Conservation (phyloP, 2,797 vertebrate genomes). For the Cephalopachus bancanus region DNA sequence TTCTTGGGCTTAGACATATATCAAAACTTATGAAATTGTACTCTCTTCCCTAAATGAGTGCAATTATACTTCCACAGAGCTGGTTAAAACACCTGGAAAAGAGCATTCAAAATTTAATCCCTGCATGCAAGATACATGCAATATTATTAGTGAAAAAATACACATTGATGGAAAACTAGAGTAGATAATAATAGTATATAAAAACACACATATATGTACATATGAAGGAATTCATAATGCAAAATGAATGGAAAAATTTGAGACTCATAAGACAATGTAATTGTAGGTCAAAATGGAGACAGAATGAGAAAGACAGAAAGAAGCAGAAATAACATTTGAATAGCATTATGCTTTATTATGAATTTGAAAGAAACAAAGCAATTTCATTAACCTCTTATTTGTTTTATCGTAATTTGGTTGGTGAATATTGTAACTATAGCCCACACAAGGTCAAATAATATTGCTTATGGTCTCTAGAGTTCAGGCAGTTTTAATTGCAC, state of each 20-base stretch:
- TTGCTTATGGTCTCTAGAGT: slow-evolving; percentile 59
- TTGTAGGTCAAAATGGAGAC: not conserved
- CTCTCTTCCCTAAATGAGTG: not conserved
- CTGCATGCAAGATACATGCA: not conserved
- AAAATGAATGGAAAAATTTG: not conserved
- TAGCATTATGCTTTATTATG: slow-evolving; percentile 42
- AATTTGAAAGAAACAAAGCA: slow-evolving; percentile 51
- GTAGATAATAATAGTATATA: not conserved
- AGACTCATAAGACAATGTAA: not conserved
- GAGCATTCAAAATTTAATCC: not conserved
- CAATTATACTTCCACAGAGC: not conserved
- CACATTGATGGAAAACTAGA: not conserved
- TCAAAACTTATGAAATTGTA: not conserved
- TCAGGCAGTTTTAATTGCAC: slow-evolving; percentile 47
- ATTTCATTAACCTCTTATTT: slow-evolving; percentile 65
- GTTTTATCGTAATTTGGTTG: slow-evolving; percentile 45
- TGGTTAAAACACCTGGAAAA: not conserved
- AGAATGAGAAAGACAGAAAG: not conserved
- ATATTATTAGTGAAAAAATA: slow-evolving; percentile 14
- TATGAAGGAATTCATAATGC: not conserved
- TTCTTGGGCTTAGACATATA: not conserved
- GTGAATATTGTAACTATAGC: slow-evolving; percentile 38
- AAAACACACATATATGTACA: not conserved
- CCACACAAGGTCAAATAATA: slow-evolving; percentile 70
- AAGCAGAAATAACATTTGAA: slow-evolving; percentile 48